Evolutionary conservation across 2,888 invertebrate genomes (phyloP).

Genomic region (Pediacus dermestoides): DNA sequence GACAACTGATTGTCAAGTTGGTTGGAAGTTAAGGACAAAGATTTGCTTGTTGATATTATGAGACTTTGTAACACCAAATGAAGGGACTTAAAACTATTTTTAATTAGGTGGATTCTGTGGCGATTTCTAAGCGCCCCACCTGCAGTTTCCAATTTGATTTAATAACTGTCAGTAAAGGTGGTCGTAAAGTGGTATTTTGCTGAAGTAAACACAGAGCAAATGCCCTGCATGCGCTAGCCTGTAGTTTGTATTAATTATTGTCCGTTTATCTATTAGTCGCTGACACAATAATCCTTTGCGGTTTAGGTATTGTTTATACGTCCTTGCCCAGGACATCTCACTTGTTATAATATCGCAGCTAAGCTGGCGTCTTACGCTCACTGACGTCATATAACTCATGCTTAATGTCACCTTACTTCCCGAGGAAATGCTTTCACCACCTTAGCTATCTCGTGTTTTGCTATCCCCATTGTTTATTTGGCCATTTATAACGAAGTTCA

Average conservation of each 20-base stretch:
- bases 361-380: slow-evolving; percentile 37
- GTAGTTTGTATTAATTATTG: slow-evolving; percentile 40
- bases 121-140: too few species aligned
- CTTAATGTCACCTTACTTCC: slow-evolving; percentile 41
- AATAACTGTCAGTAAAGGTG: too few species aligned
- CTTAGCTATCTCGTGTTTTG: slow-evolving; percentile 22
- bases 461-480: slow-evolving; percentile 23
- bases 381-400: slow-evolving; percentile 42
- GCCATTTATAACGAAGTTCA: slow-evolving; percentile 20
- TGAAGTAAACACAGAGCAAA: too few species aligned
- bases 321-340: slow-evolving; percentile 37
- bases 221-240: too few species aligned
- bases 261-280: slow-evolving; percentile 39
- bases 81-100: too few species aligned
- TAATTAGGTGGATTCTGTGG: too few species aligned
- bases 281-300: slow-evolving; percentile 36
- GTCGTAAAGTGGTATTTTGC: too few species aligned
- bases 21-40: too few species aligned
- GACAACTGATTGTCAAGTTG: too few species aligned
- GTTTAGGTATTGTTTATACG: slow-evolving; percentile 35
- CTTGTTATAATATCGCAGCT: slow-evolving; percentile 42
- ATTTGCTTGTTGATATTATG: too few species aligned
- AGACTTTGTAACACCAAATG: too few species aligned
- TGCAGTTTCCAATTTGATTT: too few species aligned
- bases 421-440: slow-evolving; percentile 18